phyloP scores from a whole-genome alignment of 1,140 invertebrate genomes.

The Alviniconcha marisindica region DNA sequence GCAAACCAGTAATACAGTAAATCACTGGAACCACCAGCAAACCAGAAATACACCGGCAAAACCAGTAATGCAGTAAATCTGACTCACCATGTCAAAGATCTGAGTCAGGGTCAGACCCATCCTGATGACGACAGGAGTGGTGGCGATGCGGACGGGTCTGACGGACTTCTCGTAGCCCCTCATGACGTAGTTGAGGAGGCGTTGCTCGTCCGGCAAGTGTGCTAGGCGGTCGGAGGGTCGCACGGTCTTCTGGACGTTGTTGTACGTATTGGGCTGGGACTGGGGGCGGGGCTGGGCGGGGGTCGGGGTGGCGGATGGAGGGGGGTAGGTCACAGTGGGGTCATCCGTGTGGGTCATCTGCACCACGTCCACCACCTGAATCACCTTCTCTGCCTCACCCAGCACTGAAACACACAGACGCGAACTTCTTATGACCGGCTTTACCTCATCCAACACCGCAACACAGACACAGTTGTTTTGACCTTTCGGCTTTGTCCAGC shows the following conservation, averaged over 20 bases:
- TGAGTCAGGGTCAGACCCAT: conserved; percentile 81
- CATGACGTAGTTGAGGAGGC: conserved; percentile 79
- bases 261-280: not conserved
- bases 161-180: conserved; percentile 80
- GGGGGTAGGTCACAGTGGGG: conserved; percentile 1
- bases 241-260: not conserved
- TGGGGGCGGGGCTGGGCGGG: not conserved
- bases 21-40: too few relatives aligned
- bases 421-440: too few relatives aligned
- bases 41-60: not conserved
- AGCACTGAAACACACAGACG: conserved; percentile 11
- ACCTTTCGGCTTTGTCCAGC: too few relatives aligned
- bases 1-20: too few relatives aligned
- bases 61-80: not conserved
- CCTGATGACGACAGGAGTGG: conserved; percentile 78
- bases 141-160: conserved; percentile 79
- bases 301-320: not conserved
- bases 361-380: conserved; percentile 38
- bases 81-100: conserved; percentile 76
- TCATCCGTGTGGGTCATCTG: conserved; percentile 1
- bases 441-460: too few relatives aligned
- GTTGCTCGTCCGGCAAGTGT: conserved; percentile 77
- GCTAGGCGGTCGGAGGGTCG: not conserved
- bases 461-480: too few relatives aligned
- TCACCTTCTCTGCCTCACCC: conserved; percentile 31